Percentiles rank a stretch among this genome's conserved stretches.
Evolutionary conservation across 1,140 invertebrate genomes (phyloP).

Genomic region (Lepidotrigona ventralis): DNA sequence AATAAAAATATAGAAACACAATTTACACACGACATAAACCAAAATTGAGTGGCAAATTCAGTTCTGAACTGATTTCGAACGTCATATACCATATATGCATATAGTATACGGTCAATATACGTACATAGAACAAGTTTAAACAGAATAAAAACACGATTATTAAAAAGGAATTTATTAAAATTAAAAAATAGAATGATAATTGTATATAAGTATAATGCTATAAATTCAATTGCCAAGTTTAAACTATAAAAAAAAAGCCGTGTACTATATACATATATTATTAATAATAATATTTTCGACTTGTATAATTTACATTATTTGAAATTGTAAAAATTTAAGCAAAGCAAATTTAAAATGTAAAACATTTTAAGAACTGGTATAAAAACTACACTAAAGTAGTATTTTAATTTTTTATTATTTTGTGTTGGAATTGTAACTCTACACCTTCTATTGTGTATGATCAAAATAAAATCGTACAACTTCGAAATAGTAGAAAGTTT

Average conservation of each 20-base stretch:
- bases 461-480: neutral
- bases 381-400: neutral
- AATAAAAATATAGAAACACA: neutral
- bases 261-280: neutral
- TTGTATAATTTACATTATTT: neutral
- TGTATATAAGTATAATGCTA: neutral
- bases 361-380: neutral
- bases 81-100: neutral
- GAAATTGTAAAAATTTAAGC: neutral
- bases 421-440: too few species aligned
- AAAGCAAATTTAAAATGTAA: neutral
- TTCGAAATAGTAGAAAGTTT: neutral
- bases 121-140: neutral
- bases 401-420: neutral
- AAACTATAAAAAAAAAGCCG: neutral
- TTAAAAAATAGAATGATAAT: neutral
- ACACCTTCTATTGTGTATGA: neutral
- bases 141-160: neutral
- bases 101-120: neutral
- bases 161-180: neutral
- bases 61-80: slow-evolving; percentile 12
- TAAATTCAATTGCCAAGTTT: neutral
- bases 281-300: neutral
- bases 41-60: neutral
- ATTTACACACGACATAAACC: neutral